Evolutionary conservation across 2,797 vertebrate genomes (phyloP), one percentile per base, ranked within the genome.

Genomic region (Microctenopoma stevenorrisi): DNA sequence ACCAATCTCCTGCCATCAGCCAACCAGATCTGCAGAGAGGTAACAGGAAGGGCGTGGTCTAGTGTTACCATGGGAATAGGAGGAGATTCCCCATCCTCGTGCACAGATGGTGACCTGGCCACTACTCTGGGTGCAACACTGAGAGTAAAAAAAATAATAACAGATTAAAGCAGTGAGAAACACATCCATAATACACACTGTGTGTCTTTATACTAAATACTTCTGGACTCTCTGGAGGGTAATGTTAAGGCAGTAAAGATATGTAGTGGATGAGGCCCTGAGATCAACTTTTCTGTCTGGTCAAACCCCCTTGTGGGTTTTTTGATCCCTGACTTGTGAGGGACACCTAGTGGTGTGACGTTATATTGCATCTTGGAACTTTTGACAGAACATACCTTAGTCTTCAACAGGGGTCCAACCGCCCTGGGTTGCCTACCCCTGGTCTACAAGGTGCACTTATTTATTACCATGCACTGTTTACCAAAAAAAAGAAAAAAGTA

Each of bases 21-120:
- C 92, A 98, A 90, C 97, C 97, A 98, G 81, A 98, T 98, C 93
- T 97, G 96, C 78, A 99, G 78, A 28, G 90, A 97, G 74, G 97
- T 98, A 64, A 96, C 77, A 3, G 97, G 96, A 69, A 98, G 95
- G 85, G 92, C 72, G 81, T 94, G 92, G 88, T 96, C 95, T 87
- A 98, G 89, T 70, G 94, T 93, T 80, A 99, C 95, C 86, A 93
- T 79, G 69, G 95, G 95, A 77, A 94, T 88, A 74, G 92, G 93
- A 85, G 84, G 89, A 85, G 90, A 94, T 79, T 92, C 88, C 85
- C 93, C 93, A 44, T 93, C 94, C 56, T 95, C 95, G 49, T 93
- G 93, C 78, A 88, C 91, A 71, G 94, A 95, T 59, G 91, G 92
- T 65, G 94, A 95, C 93, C 96, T 94, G 87, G 92, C 96, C 80